These are phyloP conservation scores for Sarcophaga carnaria DNA, from an alignment of 2,888 invertebrate species.

Conservation along the genomic window DNA sequence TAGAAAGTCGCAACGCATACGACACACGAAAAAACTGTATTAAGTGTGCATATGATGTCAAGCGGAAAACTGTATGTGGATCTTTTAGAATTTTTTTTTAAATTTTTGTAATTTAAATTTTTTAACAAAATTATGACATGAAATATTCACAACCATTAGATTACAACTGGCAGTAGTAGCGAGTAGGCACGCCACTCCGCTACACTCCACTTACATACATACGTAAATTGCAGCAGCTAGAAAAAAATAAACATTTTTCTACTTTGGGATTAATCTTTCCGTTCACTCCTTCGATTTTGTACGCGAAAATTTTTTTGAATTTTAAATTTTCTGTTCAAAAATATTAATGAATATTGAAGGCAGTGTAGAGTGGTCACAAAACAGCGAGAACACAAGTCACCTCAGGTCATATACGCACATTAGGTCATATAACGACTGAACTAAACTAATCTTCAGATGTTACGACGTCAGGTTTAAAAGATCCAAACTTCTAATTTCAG, in stretches of 20 bases:
- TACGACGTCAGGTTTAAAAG: too few species aligned
- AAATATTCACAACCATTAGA: constrained; percentile 49
- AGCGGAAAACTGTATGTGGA: constrained; percentile 59
- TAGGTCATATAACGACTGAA: too few species aligned
- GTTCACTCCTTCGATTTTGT: background rate
- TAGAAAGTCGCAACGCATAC: background rate
- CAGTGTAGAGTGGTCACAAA: too few species aligned
- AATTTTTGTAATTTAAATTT: constrained; percentile 21
- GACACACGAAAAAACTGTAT: constrained; percentile 2
- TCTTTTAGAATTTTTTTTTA: constrained; percentile 17
- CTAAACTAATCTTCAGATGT: too few species aligned
- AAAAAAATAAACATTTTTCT: background rate
- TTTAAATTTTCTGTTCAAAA: background rate
- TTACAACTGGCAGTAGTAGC: background rate
- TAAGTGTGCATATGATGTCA: constrained; percentile 62
- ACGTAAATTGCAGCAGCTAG: background rate
- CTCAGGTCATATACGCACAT: too few species aligned
- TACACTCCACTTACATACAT: background rate
- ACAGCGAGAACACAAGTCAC: too few species aligned
- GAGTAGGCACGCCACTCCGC: background rate
- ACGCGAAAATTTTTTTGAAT: background rate
- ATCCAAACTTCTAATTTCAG: too few species aligned
- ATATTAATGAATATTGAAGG: background rate
- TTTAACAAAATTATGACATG: constrained; percentile 47
- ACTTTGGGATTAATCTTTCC: background rate